phyloP scores from a whole-genome alignment of 2,113 vertebrate genomes.

The Gallinago paraguaiae region DNA sequence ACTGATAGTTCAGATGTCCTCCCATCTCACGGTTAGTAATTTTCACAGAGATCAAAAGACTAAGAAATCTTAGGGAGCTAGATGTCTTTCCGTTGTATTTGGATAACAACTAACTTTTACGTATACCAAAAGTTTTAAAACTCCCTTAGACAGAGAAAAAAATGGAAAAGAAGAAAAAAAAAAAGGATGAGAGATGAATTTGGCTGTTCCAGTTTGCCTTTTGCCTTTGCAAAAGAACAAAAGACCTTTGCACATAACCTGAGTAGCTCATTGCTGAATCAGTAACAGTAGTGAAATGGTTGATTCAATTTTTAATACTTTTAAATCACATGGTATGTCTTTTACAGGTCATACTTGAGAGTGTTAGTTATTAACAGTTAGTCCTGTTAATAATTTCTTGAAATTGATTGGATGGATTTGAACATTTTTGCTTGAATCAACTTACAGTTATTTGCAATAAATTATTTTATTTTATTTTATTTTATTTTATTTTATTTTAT shows the following conservation, averaged over 20 bases:
- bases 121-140: background rate
- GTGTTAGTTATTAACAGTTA: background rate
- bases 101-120: background rate
- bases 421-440: background rate
- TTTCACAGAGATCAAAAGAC: background rate
- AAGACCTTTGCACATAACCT: background rate
- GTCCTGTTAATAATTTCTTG: background rate
- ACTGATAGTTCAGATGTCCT: background rate
- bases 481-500: no score
- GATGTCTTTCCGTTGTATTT: background rate
- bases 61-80: background rate
- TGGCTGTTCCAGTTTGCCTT: background rate
- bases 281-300: background rate
- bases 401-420: background rate
- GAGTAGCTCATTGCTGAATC: background rate
- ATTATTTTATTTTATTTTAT: no score
- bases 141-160: background rate
- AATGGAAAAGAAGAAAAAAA: no score
- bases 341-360: background rate
- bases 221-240: background rate
- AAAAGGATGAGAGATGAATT: fast-evolving
- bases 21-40: background rate
- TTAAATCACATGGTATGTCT: background rate
- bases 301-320: background rate
- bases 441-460: no score